These are phyloP conservation scores for Apamea monoglypha DNA, from an alignment of 2,888 invertebrate species.

Conservation along the genomic window DNA sequence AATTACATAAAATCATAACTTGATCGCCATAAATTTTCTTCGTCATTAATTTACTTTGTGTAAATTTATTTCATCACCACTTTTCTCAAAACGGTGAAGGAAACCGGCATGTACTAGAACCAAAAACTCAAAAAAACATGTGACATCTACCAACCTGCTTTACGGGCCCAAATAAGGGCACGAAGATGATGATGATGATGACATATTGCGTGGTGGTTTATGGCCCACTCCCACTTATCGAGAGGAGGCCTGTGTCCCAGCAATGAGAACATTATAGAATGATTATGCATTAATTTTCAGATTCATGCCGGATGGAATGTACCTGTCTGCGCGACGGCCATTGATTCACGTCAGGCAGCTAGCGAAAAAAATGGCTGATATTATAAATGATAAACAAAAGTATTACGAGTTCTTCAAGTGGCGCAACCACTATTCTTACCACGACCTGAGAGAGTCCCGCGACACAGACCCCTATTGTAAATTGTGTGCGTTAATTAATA, in stretches of 20 bases:
- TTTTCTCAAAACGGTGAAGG: neutral
- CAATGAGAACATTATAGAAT: neutral
- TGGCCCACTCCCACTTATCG: neutral
- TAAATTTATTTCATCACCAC: neutral
- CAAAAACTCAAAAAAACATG: neutral
- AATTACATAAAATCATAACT: neutral
- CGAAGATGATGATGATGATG: too few species aligned
- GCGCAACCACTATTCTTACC: constrained; percentile 73
- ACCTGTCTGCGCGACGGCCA: constrained; percentile 50
- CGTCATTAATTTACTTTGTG: neutral
- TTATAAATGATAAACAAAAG: constrained; percentile 65
- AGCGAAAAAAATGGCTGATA: constrained; percentile 65
- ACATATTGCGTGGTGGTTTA: neutral
- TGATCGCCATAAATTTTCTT: constrained; percentile 7
- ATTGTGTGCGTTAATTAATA: constrained; percentile 57
- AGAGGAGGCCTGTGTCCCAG: neutral
- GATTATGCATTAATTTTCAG: constrained; percentile 47
- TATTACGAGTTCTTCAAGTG: constrained; percentile 73
- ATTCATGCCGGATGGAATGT: constrained; percentile 70
- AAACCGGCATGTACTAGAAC: neutral
- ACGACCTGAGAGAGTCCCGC: constrained; percentile 42
- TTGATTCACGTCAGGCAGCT: constrained; percentile 20
- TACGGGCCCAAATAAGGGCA: too few species aligned
- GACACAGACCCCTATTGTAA: constrained; percentile 63
- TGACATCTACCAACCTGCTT: neutral